Conservation (phyloP, 2,888 invertebrate species). For the Dromius quadrimaculatus region DNA sequence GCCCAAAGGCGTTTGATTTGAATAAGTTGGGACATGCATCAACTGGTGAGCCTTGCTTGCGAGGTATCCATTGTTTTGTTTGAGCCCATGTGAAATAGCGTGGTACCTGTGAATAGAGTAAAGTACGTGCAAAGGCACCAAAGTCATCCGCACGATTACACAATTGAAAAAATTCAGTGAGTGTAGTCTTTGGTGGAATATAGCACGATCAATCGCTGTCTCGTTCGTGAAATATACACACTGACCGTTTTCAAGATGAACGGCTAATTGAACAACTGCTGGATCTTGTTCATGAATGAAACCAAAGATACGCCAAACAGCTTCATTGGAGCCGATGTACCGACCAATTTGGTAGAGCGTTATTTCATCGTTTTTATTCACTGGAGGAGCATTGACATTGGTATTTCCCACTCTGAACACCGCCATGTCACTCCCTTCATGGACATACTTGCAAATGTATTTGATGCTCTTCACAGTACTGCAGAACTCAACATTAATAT, state of each 20-base stretch:
- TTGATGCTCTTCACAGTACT: conserved; percentile 62
- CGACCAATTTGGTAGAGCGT: conserved; percentile 56
- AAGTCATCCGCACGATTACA: conserved; percentile 44
- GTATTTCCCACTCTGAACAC: conserved; percentile 53
- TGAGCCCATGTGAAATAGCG: conserved; percentile 54
- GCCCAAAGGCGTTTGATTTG: conserved; percentile 47
- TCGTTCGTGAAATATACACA: conserved; percentile 29
- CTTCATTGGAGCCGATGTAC: conserved; percentile 58
- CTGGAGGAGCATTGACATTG: conserved; percentile 43
- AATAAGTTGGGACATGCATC: conserved; percentile 27
- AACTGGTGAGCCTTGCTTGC: conserved; percentile 53
- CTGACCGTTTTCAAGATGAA: conserved; percentile 55
- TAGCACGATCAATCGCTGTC: conserved; percentile 55
- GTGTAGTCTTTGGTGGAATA: conserved; percentile 58
- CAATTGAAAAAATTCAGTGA: conserved; percentile 56
- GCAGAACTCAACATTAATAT: conserved; percentile 62
- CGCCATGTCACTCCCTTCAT: conserved; percentile 57
- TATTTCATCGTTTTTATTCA: conserved; percentile 57
- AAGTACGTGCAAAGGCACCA: conserved; percentile 53
- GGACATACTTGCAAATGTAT: conserved; percentile 62
- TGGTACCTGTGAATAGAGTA: conserved; percentile 54
- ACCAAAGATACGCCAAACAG: conserved; percentile 56
- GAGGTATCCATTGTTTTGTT: conserved; percentile 39
- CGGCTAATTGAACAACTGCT: conserved; percentile 59
- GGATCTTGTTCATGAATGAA: conserved; percentile 58